Conservation (phyloP, 1,140 invertebrate species). For the Parapsyche elsis region DNA sequence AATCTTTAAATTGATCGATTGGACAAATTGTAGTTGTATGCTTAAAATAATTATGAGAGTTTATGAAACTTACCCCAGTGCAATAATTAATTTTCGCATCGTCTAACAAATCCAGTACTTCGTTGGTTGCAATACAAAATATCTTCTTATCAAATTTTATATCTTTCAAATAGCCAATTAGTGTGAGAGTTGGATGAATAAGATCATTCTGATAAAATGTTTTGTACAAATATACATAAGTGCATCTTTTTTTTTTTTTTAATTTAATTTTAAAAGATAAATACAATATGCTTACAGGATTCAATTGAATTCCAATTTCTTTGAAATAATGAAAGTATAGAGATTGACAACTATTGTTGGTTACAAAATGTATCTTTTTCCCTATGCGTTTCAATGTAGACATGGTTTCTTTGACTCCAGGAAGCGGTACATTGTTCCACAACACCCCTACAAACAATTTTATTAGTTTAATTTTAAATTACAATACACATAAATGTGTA, state of each 20-base stretch:
- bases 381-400: conserved; percentile 54
- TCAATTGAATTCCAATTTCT: conserved; percentile 36
- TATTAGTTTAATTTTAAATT: background rate
- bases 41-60: background rate
- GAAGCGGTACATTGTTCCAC: conserved; percentile 53
- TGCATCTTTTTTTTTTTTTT: background rate
- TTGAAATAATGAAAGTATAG: conserved; percentile 46
- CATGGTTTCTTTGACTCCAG: conserved; percentile 55
- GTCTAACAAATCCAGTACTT: conserved; percentile 44
- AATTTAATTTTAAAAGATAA: background rate
- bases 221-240: background rate
- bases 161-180: conserved; percentile 63
- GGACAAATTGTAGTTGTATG: too few species aligned
- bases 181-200: conserved; percentile 61
- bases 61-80: conserved; percentile 56
- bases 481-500: background rate
- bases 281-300: conserved; percentile 33
- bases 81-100: conserved; percentile 58
- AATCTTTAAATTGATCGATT: background rate
- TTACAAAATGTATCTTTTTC: conserved; percentile 58
- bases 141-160: conserved; percentile 63
- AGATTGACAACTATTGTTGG: conserved; percentile 57
- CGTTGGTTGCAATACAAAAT: conserved; percentile 60
- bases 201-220: conserved; percentile 59
- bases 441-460: conserved; percentile 54